A percentile compares a stretch with the other conserved stretches of the same genome.
phyloP scores from a whole-genome alignment of 1,140 invertebrate genomes.

The Thaumatotibia leucotreta region DNA sequence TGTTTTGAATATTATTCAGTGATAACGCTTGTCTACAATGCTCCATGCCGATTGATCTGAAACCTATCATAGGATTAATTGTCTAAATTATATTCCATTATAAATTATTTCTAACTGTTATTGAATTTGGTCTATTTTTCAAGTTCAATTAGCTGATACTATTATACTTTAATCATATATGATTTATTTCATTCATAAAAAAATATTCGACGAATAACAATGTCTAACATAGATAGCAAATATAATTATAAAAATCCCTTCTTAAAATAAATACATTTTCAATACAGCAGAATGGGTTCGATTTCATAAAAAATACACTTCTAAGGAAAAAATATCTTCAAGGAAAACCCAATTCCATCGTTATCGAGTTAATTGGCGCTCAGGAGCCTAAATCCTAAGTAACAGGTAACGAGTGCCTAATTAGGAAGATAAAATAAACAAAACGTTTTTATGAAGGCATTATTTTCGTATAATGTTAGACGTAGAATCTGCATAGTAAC shows the following conservation, averaged over 20 bases:
- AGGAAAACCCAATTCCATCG: not conserved
- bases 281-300: not conserved
- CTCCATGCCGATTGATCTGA: not conserved
- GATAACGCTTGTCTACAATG: not conserved
- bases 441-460: not conserved
- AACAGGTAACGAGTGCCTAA: not conserved
- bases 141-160: too few species aligned
- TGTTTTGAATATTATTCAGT: not conserved
- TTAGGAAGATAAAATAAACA: not conserved
- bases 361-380: not conserved
- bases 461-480: too few species aligned
- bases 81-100: too few species aligned
- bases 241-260: not conserved
- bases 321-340: not conserved
- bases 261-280: not conserved
- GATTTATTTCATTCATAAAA: too few species aligned
- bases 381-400: not conserved
- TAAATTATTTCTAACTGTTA: too few species aligned
- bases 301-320: not conserved
- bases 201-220: too few species aligned
- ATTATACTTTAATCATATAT: too few species aligned
- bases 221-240: too few species aligned
- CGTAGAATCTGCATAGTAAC: too few species aligned
- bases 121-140: too few species aligned
- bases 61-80: not conserved